Evolutionary conservation across 2,113 vertebrate genomes (phyloP), one percentile per base, ranked within the genome.

Genomic region (Enhydra lutris): DNA sequence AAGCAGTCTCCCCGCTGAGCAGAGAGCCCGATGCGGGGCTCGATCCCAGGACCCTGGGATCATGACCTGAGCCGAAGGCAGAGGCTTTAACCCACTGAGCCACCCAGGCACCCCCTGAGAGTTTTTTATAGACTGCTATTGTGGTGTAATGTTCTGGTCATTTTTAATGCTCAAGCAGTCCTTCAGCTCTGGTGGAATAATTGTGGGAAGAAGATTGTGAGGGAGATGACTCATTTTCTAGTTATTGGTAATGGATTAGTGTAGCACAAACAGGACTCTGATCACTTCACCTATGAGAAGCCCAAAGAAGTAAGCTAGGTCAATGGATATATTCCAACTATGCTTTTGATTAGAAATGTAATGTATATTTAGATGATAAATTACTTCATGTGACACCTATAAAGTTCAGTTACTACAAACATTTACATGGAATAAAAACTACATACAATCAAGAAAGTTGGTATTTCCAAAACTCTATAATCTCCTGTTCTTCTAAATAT

Each of bases 351-450:
- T 73, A 61, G 80, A 67, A 93, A 74, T 73, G 55, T 50, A 87
- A 57, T 83, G 52, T 86, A 87, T 95, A 78, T 50, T 47, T 61
- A 88, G 69, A 52, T 93, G 31, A 97, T 61, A 80, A 74, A 78
- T 95, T 63, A 73, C n/a, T 47, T 93, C 67, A 65, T 8, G 8
- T 88, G 81, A 7, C 6, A 87, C 74, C 89, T 90, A 82, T 12
- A 82, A 50, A 73, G 26, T 52, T 81, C 24, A 81, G 3, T 39
- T 80, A 74, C 34, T 79, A 57, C 23, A 87, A 39, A 50, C 50
- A 23, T 95, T 91, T 88, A 84, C 81, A 84, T 92, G 17, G 26
- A 92, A 95, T 47, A 83, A 83, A 94, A 69, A 69, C 59, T 81
- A 42, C 74, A 80, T 29, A 50, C 26, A 55, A 18, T 76, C 24